Percentiles rank a stretch among this genome's conserved stretches.
Conservation (phyloP, 2,888 invertebrate species). For the Acanthosepion esculentum region DNA sequence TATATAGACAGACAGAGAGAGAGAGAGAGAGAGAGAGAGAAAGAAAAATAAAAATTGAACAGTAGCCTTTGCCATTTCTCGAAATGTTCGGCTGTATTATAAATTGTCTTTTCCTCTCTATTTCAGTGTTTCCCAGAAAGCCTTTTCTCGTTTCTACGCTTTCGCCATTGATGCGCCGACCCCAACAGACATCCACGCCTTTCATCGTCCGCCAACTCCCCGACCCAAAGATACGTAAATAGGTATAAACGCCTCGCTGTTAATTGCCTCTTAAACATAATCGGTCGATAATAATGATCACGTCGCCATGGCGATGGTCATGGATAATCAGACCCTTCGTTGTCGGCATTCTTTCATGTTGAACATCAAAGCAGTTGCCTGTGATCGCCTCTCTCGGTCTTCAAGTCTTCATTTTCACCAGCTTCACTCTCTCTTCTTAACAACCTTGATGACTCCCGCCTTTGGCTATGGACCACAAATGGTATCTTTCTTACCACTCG, state of each 20-base stretch:
- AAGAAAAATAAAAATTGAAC: too few relatives aligned
- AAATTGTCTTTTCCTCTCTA: too few relatives aligned
- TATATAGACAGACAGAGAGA: too few relatives aligned
- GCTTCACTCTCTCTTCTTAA: not conserved
- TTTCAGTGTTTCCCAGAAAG: too few relatives aligned
- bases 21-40: too few relatives aligned
- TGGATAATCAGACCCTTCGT: not conserved
- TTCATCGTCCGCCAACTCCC: too few relatives aligned
- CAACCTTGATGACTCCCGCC: not conserved
- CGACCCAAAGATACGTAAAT: not conserved
- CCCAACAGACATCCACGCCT: too few relatives aligned
- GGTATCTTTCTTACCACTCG: not conserved
- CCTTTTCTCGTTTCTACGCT: too few relatives aligned
- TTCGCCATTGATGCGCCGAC: too few relatives aligned
- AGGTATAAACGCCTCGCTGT: not conserved
- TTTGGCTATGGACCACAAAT: not conserved
- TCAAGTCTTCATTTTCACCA: not conserved
- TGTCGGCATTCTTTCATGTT: not conserved
- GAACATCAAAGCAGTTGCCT: not conserved
- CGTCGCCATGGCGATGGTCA: not conserved
- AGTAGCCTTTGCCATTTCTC: too few relatives aligned
- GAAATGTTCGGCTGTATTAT: too few relatives aligned
- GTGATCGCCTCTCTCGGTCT: not conserved
- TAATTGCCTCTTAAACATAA: not conserved
- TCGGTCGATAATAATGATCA: not conserved